phyloP scores from a whole-genome alignment of 2,888 invertebrate species.

The Andrena bucephala region DNA sequence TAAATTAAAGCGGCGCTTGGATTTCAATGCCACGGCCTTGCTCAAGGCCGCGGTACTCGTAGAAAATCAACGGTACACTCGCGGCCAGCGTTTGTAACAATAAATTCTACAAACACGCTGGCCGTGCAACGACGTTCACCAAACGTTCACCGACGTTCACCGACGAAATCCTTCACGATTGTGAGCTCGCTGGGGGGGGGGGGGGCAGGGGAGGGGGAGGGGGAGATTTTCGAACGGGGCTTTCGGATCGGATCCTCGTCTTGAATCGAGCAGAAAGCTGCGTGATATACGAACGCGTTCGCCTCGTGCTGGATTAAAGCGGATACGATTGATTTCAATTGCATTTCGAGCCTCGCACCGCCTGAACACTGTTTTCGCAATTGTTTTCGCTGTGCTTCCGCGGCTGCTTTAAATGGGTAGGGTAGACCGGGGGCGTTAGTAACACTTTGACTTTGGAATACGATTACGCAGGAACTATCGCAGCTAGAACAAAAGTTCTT shows the following conservation, averaged over 20 bases:
- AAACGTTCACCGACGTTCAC: not conserved
- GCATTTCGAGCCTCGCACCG: no score
- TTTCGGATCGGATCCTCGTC: constrained; percentile 3
- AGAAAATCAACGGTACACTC: constrained; percentile 77
- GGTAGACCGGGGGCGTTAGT: no score
- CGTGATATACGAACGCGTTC: not conserved
- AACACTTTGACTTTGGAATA: no score
- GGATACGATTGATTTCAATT: not conserved
- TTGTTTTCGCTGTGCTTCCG: no score
- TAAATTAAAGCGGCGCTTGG: constrained; percentile 78
- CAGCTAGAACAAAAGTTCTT: no score
- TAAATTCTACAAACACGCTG: constrained; percentile 60
- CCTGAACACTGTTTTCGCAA: no score
- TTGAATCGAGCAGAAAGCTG: constrained; percentile 15
- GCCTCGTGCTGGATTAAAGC: constrained; percentile 15
- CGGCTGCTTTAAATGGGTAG: not conserved
- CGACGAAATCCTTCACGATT: not conserved
- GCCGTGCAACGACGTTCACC: not conserved
- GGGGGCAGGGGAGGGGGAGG: no score
- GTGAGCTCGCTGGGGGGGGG: not conserved
- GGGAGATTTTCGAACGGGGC: not conserved
- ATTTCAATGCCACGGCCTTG: constrained; percentile 79
- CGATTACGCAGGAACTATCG: no score
- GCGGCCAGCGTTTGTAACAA: constrained; percentile 61
- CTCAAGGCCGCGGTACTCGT: constrained; percentile 77